Evolutionary conservation across 2,888 invertebrate genomes (phyloP), one percentile per base, ranked within the genome.

Genomic region (Aethes cnicana): DNA sequence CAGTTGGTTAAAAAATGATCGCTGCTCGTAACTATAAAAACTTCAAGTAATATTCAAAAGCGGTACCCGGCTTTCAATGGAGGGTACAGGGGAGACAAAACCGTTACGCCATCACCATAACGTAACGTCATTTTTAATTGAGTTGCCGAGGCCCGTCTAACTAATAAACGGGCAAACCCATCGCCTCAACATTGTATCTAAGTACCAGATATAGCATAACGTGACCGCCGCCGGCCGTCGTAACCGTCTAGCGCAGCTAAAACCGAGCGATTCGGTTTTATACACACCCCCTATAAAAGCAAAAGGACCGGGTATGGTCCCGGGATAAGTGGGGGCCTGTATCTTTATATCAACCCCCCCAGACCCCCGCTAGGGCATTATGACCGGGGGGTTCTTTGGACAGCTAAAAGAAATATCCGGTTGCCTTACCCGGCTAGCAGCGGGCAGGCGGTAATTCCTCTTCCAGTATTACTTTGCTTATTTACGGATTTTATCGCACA

Each of bases 381-480:
- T 86, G 83, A 83, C 84, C 83, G 87, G 87, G 86, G 81, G 87
- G 85, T 81, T 83, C 86, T 85, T 88, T 85, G 88, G 88, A 87
- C 87, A 87, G 87, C 88, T 88, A 86, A 88, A 86, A 89, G 89
- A 88, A 89, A 88, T 89, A 88, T 87, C 86, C 87, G 87, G 87
- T 81, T 77, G 84, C 84, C 69, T 82, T 81, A 74, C 78, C 76
- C 77, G 77, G 74, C 74, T 71, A 76, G 74, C 77, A 74, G 72
- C 78, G 71, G 68, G 73, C 72, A 74, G 79, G 74, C 84, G 79
- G 83, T 82, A 83, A 84, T 85, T 81, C 85, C 81, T 83, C 82
- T 82, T 77, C 74, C 76, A 79, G 81, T 81, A 72, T 69, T 83
- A 83, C 84, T 81, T 83, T 81, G 78, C 77, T 84, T 85, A 80